These are phyloP conservation scores for Henicopernis longicauda DNA, from an alignment of 2,113 vertebrate genomes.

Conservation along the genomic window DNA sequence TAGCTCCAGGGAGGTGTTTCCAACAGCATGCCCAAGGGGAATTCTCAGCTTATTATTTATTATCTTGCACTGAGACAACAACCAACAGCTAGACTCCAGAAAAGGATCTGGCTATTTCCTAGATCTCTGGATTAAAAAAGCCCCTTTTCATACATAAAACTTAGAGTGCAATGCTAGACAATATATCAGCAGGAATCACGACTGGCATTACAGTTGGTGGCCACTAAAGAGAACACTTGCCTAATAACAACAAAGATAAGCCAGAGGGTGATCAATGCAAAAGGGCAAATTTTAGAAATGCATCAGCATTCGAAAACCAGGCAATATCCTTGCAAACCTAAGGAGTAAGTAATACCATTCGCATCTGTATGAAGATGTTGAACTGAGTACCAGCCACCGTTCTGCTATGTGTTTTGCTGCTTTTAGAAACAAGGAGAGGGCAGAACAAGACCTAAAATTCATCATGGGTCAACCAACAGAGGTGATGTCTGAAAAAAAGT, in stretches of 20 bases:
- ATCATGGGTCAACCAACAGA: accelerated
- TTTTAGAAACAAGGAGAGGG: background rate
- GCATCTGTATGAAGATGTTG: background rate
- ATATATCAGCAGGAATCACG: background rate
- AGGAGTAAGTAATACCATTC: background rate
- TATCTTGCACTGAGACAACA: background rate
- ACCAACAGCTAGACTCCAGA: background rate
- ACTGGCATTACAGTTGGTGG: background rate
- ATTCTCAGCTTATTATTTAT: background rate
- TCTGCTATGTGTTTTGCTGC: background rate
- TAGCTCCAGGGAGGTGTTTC: background rate
- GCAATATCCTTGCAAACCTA: background rate
- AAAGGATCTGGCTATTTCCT: background rate
- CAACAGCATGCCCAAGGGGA: background rate
- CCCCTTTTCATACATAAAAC: background rate
- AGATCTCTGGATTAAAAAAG: background rate
- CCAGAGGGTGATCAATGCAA: background rate
- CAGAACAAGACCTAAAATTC: background rate
- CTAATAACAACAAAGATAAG: background rate
- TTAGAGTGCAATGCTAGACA: background rate
- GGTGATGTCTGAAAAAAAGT: background rate
- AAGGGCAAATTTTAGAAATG: background rate
- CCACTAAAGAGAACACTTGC: background rate
- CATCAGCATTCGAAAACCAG: background rate
- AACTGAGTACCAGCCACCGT: background rate